Conservation (phyloP, 1,140 invertebrate species). For the Cydia fagiglandana region DNA sequence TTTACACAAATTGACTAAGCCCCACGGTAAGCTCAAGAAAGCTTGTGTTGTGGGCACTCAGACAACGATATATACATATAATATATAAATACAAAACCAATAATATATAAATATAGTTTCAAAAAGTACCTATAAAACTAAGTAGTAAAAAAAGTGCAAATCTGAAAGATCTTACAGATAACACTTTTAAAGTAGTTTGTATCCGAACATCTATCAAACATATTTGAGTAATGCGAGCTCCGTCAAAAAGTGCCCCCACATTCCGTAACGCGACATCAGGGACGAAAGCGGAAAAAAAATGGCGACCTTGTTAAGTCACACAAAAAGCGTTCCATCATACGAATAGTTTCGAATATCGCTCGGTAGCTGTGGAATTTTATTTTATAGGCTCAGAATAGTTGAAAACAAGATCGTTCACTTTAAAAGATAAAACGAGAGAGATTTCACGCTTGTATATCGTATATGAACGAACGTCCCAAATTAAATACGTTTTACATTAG, state of each 20-base stretch:
- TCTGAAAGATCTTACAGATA: not conserved
- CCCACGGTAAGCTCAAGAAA: too few relatives aligned
- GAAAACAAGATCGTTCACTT: not conserved
- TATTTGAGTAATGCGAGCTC: not conserved
- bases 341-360: conserved; percentile 27
- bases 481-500: too few relatives aligned
- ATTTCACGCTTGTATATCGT: not conserved
- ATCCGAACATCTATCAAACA: not conserved
- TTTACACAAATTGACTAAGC: too few relatives aligned
- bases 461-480: too few relatives aligned
- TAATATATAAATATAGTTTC: too few relatives aligned
- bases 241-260: not conserved
- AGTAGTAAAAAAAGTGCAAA: not conserved
- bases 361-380: conserved; percentile 21
- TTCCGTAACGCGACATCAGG: not conserved
- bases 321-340: conserved; percentile 31
- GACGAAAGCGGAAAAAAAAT: conserved; percentile 10
- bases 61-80: too few relatives aligned
- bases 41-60: too few relatives aligned
- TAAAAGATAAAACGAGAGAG: not conserved
- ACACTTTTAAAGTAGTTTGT: not conserved
- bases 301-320: conserved; percentile 18
- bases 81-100: too few relatives aligned
- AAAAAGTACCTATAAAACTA: not conserved
- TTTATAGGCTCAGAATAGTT: not conserved